Conservation (phyloP, 2,797 vertebrate species). For the Mormyrus hasselquistii region DNA sequence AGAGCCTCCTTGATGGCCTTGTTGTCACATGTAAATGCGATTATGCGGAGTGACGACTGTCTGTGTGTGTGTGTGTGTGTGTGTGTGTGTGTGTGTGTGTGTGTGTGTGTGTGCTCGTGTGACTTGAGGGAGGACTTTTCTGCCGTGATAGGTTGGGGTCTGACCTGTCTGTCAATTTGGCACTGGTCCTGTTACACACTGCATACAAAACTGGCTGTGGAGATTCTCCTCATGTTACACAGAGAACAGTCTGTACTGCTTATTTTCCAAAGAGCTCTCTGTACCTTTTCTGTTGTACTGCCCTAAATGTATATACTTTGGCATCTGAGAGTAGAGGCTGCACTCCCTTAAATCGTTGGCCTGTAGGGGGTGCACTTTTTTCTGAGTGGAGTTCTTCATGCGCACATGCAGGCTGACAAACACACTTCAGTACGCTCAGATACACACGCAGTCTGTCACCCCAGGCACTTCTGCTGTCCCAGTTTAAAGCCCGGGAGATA, state of each 20-base stretch:
- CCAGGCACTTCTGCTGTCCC: conserved; percentile 9
- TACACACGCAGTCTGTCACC: not conserved
- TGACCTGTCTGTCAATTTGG: not conserved
- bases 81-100: not conserved
- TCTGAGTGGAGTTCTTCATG: not conserved
- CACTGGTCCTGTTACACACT: not conserved
- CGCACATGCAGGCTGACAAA: conserved; percentile 30
- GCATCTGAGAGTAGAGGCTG: not conserved
- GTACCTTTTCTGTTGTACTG: not conserved
- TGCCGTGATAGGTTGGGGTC: not conserved
- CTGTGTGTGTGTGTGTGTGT: not conserved
- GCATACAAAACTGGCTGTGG: not conserved
- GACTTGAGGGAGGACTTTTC: not conserved
- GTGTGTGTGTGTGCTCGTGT: not conserved
- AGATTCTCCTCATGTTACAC: not conserved
- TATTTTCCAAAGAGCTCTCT: not conserved
- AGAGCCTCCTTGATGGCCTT: not conserved
- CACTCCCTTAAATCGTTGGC: not conserved
- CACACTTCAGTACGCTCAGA: conserved; percentile 22
- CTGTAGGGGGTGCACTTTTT: no score
- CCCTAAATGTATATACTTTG: not conserved
- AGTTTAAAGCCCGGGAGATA: conserved; percentile 4
- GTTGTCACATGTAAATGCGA: not conserved
- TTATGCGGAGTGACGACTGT: not conserved
- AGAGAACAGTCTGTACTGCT: conserved; percentile 1